A percentile compares a stretch with the other conserved stretches of the same genome.
Evolutionary conservation across 1,140 invertebrate species (phyloP).

Genomic region (Myzus persicae): DNA sequence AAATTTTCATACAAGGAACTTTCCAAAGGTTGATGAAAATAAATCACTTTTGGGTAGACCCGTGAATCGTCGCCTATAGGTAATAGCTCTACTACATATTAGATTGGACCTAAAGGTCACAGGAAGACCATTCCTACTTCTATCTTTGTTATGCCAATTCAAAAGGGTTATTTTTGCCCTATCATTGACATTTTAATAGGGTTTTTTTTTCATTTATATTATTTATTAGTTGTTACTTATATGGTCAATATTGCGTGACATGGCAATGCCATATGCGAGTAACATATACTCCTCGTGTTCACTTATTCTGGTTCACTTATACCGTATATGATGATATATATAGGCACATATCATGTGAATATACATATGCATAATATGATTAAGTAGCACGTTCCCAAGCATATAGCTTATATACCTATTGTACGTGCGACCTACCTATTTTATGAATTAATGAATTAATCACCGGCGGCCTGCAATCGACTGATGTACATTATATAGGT

Average conservation of each 20-base stretch:
- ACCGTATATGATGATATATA: background rate
- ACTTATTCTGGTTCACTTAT: background rate
- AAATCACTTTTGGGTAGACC: background rate
- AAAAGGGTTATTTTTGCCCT: background rate
- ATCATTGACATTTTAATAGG: background rate
- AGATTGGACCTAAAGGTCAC: background rate
- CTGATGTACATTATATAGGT: background rate
- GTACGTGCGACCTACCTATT: background rate
- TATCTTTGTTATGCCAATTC: background rate
- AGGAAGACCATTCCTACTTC: background rate
- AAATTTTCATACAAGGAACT: too few relatives aligned
- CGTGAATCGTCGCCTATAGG: background rate
- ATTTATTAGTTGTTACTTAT: background rate
- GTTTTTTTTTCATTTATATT: conserved; percentile 1
- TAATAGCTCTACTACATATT: too few relatives aligned
- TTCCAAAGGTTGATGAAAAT: too few relatives aligned
- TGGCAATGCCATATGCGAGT: background rate
- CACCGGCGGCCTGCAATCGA: background rate
- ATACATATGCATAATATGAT: background rate
- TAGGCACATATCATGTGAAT: background rate
- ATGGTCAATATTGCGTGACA: background rate
- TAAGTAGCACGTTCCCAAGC: background rate
- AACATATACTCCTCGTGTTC: background rate
- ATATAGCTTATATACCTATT: background rate
- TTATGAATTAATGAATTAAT: conserved; percentile 13